Conservation (phyloP, 2,797 vertebrate species). For the Lepilemur septentrionalis region DNA sequence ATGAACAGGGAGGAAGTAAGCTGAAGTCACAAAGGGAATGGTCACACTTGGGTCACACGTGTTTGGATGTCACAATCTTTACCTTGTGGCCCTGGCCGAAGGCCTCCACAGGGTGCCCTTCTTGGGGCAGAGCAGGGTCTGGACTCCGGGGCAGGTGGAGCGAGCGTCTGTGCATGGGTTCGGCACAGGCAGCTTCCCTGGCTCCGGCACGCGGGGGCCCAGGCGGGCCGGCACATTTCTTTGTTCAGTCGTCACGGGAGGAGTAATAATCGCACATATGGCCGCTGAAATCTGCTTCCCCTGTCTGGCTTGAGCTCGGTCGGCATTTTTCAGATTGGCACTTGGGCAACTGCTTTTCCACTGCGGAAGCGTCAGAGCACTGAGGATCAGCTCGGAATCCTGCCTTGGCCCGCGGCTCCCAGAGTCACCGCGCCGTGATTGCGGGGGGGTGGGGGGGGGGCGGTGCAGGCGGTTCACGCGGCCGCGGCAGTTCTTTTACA, state of each 20-base stretch:
- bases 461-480: neutral
- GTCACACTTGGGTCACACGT: neutral
- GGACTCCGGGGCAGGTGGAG: neutral
- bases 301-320: neutral
- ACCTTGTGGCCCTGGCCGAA: neutral
- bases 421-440: neutral
- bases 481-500: neutral
- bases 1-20: neutral
- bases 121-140: neutral
- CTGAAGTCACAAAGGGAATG: neutral
- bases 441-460: neutral
- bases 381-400: neutral
- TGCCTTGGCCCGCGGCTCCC: neutral
- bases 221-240: neutral
- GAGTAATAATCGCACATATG: constrained; percentile 20
- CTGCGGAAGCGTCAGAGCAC: neutral
- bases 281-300: constrained; percentile 32
- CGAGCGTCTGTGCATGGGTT: neutral
- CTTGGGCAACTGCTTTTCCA: neutral
- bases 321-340: constrained; percentile 6
- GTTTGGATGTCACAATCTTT: neutral
- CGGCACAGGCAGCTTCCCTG: neutral
- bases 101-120: neutral
- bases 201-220: neutral
- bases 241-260: neutral